A percentile compares a stretch with the other conserved stretches of the same genome.
These are phyloP conservation scores for Drosophila seclusa DNA, from an alignment of 2,888 invertebrate species.

Conservation along the genomic window DNA sequence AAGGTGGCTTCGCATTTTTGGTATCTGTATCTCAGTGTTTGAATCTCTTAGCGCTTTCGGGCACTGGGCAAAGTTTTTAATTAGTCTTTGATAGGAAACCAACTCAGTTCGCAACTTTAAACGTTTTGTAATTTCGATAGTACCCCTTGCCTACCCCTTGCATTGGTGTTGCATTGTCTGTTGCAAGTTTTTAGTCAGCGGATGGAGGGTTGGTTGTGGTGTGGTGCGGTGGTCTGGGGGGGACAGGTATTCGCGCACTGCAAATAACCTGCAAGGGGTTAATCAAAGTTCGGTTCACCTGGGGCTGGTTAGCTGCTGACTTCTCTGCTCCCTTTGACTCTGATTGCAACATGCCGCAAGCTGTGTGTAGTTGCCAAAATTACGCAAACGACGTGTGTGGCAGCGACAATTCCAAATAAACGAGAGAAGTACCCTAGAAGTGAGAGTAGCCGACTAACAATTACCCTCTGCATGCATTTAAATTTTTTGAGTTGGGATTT, in stretches of 20 bases:
- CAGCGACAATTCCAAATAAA: conserved; percentile 14
- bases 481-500: rapidly evolving
- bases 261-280: conserved; percentile 44
- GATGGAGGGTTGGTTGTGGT: neutral
- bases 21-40: conserved; percentile 20
- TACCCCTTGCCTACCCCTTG: neutral
- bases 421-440: neutral
- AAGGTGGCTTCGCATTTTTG: conserved; percentile 15
- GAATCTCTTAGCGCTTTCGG: conserved; percentile 66
- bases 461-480: neutral
- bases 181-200: conserved; percentile 37
- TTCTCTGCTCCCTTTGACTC: conserved; percentile 33
- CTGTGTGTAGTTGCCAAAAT: conserved; percentile 56
- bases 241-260: neutral
- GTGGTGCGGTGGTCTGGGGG: too few species aligned
- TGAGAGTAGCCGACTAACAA: neutral
- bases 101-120: conserved; percentile 65
- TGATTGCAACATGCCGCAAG: conserved; percentile 57
- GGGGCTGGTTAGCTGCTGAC: conserved; percentile 52
- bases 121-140: conserved; percentile 59
- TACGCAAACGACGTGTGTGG: conserved; percentile 66
- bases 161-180: conserved; percentile 24
- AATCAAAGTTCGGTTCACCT: conserved; percentile 74
- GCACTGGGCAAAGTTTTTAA: conserved; percentile 76
- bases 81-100: conserved; percentile 79